These are phyloP conservation scores for Pterocles burchelli DNA, from an alignment of 2,113 vertebrate species.

Conservation along the genomic window DNA sequence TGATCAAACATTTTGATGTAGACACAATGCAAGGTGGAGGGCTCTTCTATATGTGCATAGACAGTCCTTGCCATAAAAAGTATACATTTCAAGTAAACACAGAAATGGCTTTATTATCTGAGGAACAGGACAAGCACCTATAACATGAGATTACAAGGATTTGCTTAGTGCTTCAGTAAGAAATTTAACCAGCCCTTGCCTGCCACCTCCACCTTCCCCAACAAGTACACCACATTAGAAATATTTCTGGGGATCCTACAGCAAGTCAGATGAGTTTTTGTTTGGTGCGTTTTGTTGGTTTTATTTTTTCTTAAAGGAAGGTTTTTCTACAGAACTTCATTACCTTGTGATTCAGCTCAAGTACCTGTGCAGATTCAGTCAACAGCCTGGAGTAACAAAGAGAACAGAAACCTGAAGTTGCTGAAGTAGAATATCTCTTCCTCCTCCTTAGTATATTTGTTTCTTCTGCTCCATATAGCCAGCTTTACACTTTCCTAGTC, in stretches of 20 bases:
- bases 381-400: not conserved
- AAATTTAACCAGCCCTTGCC: not conserved
- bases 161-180: not conserved
- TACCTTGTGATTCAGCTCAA: not conserved
- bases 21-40: not conserved
- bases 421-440: not conserved
- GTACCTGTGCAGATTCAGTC: not conserved
- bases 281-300: not conserved
- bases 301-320: not conserved
- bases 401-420: not conserved
- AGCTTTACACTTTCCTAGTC: not conserved
- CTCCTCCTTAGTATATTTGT: not conserved
- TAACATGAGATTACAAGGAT: not conserved
- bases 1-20: not conserved
- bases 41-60: not conserved
- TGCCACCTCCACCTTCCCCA: not conserved
- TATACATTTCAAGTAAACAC: not conserved
- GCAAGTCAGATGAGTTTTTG: not conserved
- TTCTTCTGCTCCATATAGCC: not conserved
- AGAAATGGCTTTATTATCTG: not conserved
- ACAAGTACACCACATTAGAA: not conserved
- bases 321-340: not conserved
- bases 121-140: not conserved
- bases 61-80: not conserved
- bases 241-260: not conserved